Conservation (phyloP, 2,888 invertebrate genomes). For the Tenthredo amoena region DNA sequence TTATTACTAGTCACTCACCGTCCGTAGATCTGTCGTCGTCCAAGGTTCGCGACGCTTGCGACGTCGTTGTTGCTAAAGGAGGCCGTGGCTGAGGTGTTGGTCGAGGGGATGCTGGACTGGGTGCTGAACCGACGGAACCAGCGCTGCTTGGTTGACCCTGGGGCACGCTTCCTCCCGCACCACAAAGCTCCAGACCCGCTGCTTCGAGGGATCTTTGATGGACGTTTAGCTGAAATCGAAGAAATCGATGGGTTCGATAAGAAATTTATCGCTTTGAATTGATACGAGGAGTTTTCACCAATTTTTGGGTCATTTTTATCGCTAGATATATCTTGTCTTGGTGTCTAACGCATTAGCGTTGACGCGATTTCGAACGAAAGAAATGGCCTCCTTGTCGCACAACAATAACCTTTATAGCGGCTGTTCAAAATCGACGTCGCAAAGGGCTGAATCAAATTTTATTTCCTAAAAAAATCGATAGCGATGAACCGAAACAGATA, state of each 20-base stretch:
- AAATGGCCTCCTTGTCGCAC: not conserved
- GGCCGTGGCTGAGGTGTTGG: slow-evolving; percentile 74
- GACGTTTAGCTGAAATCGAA: slow-evolving; percentile 72
- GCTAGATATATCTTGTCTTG: not conserved
- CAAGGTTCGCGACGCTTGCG: slow-evolving; percentile 74
- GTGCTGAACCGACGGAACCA: slow-evolving; percentile 76
- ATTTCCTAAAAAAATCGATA: slow-evolving; percentile 15
- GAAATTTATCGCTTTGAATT: not conserved
- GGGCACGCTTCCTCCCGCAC: slow-evolving; percentile 73
- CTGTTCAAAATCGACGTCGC: not conserved
- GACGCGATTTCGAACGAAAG: not conserved
- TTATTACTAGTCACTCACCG: slow-evolving; percentile 65
- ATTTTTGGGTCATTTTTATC: not conserved
- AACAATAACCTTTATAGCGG: slow-evolving; percentile 15
- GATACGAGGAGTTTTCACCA: not conserved
- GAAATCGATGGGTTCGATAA: slow-evolving; percentile 6
- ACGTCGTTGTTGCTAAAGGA: slow-evolving; percentile 69
- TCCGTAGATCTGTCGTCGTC: slow-evolving; percentile 77
- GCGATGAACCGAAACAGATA: slow-evolving; percentile 12
- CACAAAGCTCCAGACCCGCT: slow-evolving; percentile 74
- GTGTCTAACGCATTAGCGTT: not conserved
- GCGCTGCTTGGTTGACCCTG: slow-evolving; percentile 76
- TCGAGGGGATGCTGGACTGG: slow-evolving; percentile 76
- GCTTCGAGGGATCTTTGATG: slow-evolving; percentile 76
- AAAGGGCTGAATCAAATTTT: not conserved